Conservation (phyloP, 2,113 vertebrate species). For the Dolichallabes microphthalmus region DNA sequence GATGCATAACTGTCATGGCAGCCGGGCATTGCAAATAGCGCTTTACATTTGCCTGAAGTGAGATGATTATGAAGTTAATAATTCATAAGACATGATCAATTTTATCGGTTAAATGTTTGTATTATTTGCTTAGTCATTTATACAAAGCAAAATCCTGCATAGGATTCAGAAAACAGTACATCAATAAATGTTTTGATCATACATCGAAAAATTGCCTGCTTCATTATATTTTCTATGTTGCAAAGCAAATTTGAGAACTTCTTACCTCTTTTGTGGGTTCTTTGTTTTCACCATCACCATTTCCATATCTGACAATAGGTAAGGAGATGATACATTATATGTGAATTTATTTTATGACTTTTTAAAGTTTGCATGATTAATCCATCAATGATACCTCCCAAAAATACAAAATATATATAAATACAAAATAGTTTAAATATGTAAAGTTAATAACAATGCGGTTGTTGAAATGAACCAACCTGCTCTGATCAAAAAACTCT, state of each 20-base stretch:
- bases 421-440: background rate
- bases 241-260: conserved; percentile 18
- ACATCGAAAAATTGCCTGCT: no score
- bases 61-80: background rate
- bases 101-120: background rate
- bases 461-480: conserved; percentile 60
- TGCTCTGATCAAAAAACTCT: conserved; percentile 92
- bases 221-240: background rate
- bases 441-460: no score
- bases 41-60: conserved; percentile 85
- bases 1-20: conserved; percentile 98
- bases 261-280: conserved; percentile 85
- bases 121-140: background rate
- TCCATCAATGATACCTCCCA: background rate
- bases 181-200: background rate
- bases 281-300: conserved; percentile 79
- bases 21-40: conserved; percentile 96
- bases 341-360: background rate
- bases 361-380: background rate
- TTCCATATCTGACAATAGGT: conserved; percentile 62
- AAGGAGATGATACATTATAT: background rate
- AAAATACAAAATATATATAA: background rate
- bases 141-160: background rate
- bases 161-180: background rate
- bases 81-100: background rate